These are phyloP conservation scores for Paelopatides confundens DNA, from an alignment of 53 echinoderm and acorn worm species.

Conservation along the genomic window DNA sequence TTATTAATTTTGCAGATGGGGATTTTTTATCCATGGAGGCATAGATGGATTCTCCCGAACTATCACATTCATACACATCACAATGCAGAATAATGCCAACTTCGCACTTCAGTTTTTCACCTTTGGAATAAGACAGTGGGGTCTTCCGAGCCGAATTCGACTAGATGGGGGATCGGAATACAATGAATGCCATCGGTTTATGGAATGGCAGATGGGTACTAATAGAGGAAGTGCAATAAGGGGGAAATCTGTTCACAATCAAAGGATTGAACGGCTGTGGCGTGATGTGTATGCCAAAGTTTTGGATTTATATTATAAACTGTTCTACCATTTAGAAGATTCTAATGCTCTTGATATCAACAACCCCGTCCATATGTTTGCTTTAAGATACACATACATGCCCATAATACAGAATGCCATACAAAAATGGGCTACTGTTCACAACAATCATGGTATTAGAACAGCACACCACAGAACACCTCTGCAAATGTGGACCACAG, in stretches of 20 bases:
- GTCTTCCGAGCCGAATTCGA: slow-evolving; percentile 52
- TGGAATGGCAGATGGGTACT: slow-evolving; percentile 51
- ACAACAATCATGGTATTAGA: slow-evolving; percentile 21
- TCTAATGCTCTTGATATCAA: slow-evolving; percentile 12
- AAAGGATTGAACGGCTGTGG: slow-evolving; percentile 63
- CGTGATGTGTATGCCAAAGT: slow-evolving; percentile 57
- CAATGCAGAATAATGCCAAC: neutral
- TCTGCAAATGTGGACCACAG: slow-evolving; percentile 3
- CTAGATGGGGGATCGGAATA: slow-evolving; percentile 48
- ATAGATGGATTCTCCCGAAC: slow-evolving; percentile 9
- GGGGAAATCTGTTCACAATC: slow-evolving; percentile 62
- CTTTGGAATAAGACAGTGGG: slow-evolving; percentile 13
- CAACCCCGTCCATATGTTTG: slow-evolving; percentile 9
- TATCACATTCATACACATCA: neutral
- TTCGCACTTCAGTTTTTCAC: neutral
- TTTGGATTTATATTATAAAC: slow-evolving; percentile 37
- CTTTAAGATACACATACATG: neutral
- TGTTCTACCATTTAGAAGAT: slow-evolving; percentile 62
- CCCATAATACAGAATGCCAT: neutral
- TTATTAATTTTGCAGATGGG: slow-evolving; percentile 15
- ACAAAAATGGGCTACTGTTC: neutral
- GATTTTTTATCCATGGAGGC: slow-evolving; percentile 25
- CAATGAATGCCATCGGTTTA: slow-evolving; percentile 46
- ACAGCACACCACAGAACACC: slow-evolving; percentile 9
- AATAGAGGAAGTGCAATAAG: slow-evolving; percentile 55